Base-by-base conservation (phyloP, 2,113 vertebrate genomes). In the Salvelinus sp. region DNA sequence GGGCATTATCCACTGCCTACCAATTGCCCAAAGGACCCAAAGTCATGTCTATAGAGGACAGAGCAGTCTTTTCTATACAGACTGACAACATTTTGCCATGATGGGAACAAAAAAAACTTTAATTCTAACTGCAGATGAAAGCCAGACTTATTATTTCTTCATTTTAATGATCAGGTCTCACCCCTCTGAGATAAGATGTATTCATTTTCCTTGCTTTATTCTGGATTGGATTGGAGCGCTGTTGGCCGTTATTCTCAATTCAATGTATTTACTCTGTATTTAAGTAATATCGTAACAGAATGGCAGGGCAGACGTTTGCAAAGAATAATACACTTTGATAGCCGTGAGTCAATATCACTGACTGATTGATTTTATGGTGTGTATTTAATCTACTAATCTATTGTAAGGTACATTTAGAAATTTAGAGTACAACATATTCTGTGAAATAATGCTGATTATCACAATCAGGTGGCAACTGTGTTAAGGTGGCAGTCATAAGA, bases 121-220 rank as follows among this genome's bases (percentile, higher is more conserved):
- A 30, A 54, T 22, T 38, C 30, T 58, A 68, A 63, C 13, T 67
- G 71, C 73, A 74, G 79, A 75, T 78, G 69, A 2, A 22, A 72
- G 65, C 67, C 76, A 50, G 47, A 70, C 73, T 44, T 78, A 70
- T 70, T 79, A 18, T 83, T 88, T 75, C 79, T 80, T 75, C 69
- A 77, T 86, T 85, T 88, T 90, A 86, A 79, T 88, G 85, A 87
- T 83, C 82, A 76, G 83, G 74, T 81, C 79, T 82, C 9, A 44
- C 76, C 79, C 72, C 67, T 69, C 75, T 80, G 82, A 82, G 89
- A 89, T 88, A 83, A 83, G 76, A 89, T 87, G 65, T 73, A 88
- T 89, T 85, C 75, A 88, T 74, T 80, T 77, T 79, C 65, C 82
- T 82, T 70, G 70, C 77, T 68, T 76, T 77, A 80, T 82, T 72